These are phyloP conservation scores for Yoshiicerus persimilis DNA, from an alignment of 1,140 invertebrate species.

Conservation along the genomic window DNA sequence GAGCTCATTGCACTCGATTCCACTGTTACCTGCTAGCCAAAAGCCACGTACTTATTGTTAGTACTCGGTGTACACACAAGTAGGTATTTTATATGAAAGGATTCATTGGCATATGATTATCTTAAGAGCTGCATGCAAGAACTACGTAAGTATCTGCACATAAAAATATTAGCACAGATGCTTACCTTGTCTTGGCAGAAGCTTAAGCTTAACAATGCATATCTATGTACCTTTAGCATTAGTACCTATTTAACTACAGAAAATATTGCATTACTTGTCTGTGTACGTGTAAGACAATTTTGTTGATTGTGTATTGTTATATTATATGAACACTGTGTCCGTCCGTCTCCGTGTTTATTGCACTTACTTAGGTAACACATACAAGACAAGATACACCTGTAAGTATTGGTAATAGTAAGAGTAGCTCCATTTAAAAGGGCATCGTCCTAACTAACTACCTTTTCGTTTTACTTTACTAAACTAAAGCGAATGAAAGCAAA, in stretches of 20 bases:
- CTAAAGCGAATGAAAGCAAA: not conserved
- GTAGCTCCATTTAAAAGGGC: slow-evolving; percentile 25
- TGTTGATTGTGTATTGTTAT: not conserved
- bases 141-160: not conserved
- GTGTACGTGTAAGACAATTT: not conserved
- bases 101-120: not conserved
- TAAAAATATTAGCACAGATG: not conserved
- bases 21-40: not conserved
- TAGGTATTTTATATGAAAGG: not conserved
- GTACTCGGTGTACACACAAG: not conserved
- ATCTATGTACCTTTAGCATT: not conserved
- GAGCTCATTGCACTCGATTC: not conserved
- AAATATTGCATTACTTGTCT: not conserved
- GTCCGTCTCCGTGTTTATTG: not conserved
- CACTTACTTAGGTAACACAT: not conserved
- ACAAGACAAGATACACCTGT: not conserved
- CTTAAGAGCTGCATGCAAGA: not conserved
- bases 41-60: not conserved
- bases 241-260: not conserved
- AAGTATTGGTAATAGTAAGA: not conserved
- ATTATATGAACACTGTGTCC: not conserved
- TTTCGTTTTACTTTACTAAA: not conserved
- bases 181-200: not conserved
- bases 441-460: slow-evolving; percentile 7
- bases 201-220: not conserved